Conservation (phyloP, 2,888 invertebrate genomes). For the Caradrina kadenii region DNA sequence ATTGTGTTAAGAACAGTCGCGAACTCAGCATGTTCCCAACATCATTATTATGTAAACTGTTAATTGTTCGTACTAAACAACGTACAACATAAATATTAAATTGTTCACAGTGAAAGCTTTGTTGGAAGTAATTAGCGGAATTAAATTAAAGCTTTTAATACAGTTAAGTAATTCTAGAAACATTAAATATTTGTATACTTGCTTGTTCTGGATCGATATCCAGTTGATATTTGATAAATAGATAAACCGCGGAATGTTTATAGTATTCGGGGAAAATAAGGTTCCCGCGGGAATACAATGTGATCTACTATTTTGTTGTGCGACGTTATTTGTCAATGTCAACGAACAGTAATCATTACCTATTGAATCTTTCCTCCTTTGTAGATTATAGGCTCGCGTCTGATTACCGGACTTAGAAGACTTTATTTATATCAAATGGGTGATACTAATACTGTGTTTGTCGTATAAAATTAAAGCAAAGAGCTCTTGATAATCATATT, state of each 20-base stretch:
- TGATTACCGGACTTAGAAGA: too few species aligned
- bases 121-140: slow-evolving; percentile 32
- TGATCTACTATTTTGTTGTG: slow-evolving; percentile 30
- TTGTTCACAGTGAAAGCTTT: slow-evolving; percentile 39
- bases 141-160: slow-evolving; percentile 37
- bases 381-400: background rate
- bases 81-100: slow-evolving; percentile 45
- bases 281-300: slow-evolving; percentile 34
- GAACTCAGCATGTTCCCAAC: slow-evolving; percentile 35
- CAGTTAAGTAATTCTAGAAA: slow-evolving; percentile 23
- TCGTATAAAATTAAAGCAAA: too few species aligned
- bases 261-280: slow-evolving; percentile 21
- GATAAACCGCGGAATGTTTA: slow-evolving; percentile 1
- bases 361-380: slow-evolving; percentile 33
- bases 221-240: slow-evolving; percentile 31
- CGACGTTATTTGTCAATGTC: slow-evolving; percentile 53
- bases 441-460: too few species aligned
- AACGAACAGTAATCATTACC: slow-evolving; percentile 19
- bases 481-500: too few species aligned
- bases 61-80: slow-evolving; percentile 46
- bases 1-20: slow-evolving; percentile 47
- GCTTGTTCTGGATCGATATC: slow-evolving; percentile 3
- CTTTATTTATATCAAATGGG: too few species aligned
- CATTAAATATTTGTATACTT: background rate
- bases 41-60: slow-evolving; percentile 46